phyloP scores from a whole-genome alignment of 2,888 invertebrate genomes.

The Pomacea canaliculata region DNA sequence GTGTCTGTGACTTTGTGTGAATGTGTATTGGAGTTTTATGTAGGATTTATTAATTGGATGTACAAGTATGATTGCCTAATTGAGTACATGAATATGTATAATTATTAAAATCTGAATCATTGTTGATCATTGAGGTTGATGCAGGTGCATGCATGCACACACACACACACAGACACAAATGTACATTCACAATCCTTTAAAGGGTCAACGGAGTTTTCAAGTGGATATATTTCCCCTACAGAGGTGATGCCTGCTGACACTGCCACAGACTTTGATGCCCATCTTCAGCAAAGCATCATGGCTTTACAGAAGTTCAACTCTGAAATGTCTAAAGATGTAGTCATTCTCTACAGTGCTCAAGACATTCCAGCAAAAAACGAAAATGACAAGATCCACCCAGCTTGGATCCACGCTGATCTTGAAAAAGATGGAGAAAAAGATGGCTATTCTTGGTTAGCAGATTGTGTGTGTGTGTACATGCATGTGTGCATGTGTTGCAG shows the following conservation, averaged over 20 bases:
- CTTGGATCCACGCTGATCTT: constrained; percentile 52
- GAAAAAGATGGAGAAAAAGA: constrained; percentile 28
- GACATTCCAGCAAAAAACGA: constrained; percentile 45
- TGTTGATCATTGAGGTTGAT: too few species aligned
- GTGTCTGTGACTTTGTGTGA: too few species aligned
- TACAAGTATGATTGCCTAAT: too few species aligned
- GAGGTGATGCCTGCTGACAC: constrained; percentile 63
- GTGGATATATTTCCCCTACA: constrained; percentile 32
- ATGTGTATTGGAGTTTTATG: too few species aligned
- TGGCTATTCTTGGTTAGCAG: constrained; percentile 1
- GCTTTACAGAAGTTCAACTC: constrained; percentile 54
- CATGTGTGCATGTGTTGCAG: too few species aligned
- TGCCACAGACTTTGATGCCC: constrained; percentile 63
- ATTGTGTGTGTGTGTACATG: not conserved
- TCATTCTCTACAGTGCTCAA: constrained; percentile 52
- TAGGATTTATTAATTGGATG: too few species aligned
- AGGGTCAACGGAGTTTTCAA: too few species aligned
- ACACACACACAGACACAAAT: too few species aligned
- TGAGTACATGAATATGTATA: too few species aligned
- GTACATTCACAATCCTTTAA: too few species aligned
- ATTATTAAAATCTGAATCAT: too few species aligned
- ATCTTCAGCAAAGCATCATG: constrained; percentile 60
- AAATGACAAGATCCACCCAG: constrained; percentile 44
- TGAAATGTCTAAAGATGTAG: constrained; percentile 47
- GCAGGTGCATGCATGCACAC: too few species aligned